phyloP scores from a whole-genome alignment of 35 echinoderm and acorn worm species.

The Chiridota heheva region DNA sequence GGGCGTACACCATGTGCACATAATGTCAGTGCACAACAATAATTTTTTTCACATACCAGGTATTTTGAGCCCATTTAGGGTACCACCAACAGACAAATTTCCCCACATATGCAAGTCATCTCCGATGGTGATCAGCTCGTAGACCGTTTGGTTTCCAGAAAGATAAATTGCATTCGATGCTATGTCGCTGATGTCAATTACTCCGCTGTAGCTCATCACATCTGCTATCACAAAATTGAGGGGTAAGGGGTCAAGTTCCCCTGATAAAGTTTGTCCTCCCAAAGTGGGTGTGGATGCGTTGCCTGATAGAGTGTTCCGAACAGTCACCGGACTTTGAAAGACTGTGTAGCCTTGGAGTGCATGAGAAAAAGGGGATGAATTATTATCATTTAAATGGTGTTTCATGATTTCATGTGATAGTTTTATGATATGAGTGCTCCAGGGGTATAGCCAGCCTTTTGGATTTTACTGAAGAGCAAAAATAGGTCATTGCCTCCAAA shows the following conservation, averaged over 20 bases:
- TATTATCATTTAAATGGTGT: no score
- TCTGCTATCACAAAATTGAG: background rate
- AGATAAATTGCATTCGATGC: background rate
- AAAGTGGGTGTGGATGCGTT: background rate
- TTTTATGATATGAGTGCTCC: no score
- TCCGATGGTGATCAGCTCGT: background rate
- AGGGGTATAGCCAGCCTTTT: no score
- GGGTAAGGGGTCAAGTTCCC: background rate
- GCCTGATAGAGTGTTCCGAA: background rate
- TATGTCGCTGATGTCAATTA: background rate
- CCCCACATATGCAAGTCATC: background rate
- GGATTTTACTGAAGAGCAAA: no score
- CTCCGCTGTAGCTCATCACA: background rate
- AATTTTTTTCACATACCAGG: no score
- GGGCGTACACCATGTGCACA: no score
- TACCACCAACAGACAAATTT: background rate
- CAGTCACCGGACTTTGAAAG: background rate
- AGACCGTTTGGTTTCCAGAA: background rate
- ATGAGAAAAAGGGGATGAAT: no score
- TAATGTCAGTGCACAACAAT: no score
- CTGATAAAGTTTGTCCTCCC: background rate
- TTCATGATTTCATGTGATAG: no score
- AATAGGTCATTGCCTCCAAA: no score
- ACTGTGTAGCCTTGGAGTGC: slow-evolving; percentile 22
- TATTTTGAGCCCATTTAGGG: slow-evolving; percentile 7